Evolutionary conservation across 2,113 vertebrate species (phyloP).

Genomic region (Hystrix cristata): DNA sequence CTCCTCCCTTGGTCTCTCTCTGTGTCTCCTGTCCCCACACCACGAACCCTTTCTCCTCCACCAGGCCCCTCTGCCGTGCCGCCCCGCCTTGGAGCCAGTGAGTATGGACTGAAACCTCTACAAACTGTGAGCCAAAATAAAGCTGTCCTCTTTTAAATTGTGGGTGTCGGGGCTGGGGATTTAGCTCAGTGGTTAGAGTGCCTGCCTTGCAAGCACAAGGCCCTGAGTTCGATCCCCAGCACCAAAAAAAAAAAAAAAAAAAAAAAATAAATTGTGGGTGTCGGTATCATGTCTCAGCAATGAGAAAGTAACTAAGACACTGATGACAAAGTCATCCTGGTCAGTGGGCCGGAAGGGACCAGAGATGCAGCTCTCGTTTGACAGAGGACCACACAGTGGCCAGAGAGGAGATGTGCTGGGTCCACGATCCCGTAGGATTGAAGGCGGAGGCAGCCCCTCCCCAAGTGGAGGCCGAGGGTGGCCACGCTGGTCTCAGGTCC

Average conservation of each 20-base stretch:
- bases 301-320: neutral
- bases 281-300: neutral
- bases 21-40: neutral
- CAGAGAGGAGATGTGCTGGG: neutral
- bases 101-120: neutral
- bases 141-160: neutral
- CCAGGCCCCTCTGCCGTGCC: neutral
- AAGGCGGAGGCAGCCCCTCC: neutral
- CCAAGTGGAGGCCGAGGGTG: rapidly evolving
- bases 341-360: neutral
- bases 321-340: neutral
- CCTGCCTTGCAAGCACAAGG: no score
- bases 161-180: neutral
- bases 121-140: neutral
- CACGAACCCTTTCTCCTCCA: neutral
- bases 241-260: no score
- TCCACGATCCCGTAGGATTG: neutral
- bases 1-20: neutral
- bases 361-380: neutral
- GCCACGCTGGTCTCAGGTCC: neutral
- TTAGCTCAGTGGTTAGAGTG: neutral
- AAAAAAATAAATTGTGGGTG: no score
- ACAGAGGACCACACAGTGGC: neutral
- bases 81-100: neutral
- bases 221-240: no score